Conservation (phyloP, 1,140 invertebrate genomes). For the Trinorchestia longiramus region DNA sequence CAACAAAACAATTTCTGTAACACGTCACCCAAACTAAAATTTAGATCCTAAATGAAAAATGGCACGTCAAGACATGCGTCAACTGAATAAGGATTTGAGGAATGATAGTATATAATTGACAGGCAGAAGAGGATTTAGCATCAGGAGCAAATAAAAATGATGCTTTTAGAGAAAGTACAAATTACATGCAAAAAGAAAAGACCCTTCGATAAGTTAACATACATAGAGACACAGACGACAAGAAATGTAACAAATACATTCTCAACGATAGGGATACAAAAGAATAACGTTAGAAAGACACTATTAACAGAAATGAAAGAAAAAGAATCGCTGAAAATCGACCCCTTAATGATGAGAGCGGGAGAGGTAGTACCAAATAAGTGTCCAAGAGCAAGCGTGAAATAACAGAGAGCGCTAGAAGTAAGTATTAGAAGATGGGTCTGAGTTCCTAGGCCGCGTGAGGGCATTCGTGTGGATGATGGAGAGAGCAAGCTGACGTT, state of each 20-base stretch:
- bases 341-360: neutral
- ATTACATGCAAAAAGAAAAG: too few species aligned
- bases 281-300: neutral
- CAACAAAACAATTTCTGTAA: too few species aligned
- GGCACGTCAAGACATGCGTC: neutral
- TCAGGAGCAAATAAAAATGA: neutral
- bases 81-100: neutral
- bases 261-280: neutral
- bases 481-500: neutral
- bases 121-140: neutral
- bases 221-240: too few species aligned
- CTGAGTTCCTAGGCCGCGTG: too few species aligned
- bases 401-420: neutral
- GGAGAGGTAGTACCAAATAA: neutral
- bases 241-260: too few species aligned
- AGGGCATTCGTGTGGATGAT: neutral
- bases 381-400: neutral
- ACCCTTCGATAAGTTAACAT: too few species aligned
- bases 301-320: neutral
- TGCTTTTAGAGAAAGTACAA: neutral
- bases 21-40: too few species aligned
- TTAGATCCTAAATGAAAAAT: neutral
- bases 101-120: neutral
- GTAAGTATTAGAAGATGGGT: neutral
- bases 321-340: neutral